Conservation (phyloP, 2,888 invertebrate species). For the Synergus gifuensis region DNA sequence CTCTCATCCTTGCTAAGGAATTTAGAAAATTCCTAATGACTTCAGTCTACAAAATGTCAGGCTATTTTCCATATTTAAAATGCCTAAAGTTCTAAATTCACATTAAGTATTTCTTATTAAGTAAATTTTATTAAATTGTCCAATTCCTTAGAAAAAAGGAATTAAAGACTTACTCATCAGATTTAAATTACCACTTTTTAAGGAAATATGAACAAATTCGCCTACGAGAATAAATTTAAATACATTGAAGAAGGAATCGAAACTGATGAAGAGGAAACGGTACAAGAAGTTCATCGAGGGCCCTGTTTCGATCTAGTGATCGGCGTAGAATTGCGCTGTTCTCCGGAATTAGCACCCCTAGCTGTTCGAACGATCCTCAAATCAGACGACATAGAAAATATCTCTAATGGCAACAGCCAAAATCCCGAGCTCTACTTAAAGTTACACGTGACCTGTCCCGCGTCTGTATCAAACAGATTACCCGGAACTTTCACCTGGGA, state of each 20-base stretch:
- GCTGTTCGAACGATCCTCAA: slow-evolving; percentile 63
- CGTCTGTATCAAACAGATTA: slow-evolving; percentile 67
- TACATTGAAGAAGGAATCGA: slow-evolving; percentile 51
- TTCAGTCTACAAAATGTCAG: neutral
- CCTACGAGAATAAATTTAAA: slow-evolving; percentile 69
- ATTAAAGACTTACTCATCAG: neutral
- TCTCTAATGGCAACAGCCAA: slow-evolving; percentile 39
- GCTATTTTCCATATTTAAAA: neutral
- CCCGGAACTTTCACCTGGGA: slow-evolving; percentile 72
- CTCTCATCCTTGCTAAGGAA: too few species aligned
- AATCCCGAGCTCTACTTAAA: slow-evolving; percentile 67
- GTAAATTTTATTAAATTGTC: neutral
- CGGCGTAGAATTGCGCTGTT: slow-evolving; percentile 69
- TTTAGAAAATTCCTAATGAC: too few species aligned
- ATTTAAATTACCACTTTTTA: neutral
- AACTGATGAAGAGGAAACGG: slow-evolving; percentile 51
- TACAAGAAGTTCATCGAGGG: slow-evolving; percentile 34
- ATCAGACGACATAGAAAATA: slow-evolving; percentile 66
- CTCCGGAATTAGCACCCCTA: slow-evolving; percentile 72
- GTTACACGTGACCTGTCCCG: slow-evolving; percentile 67
- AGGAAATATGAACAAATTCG: slow-evolving; percentile 72
- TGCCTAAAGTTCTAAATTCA: neutral
- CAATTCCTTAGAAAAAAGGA: too few species aligned
- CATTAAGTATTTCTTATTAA: neutral
- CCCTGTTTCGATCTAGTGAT: slow-evolving; percentile 67